Conservation (phyloP, 1,140 invertebrate species). For the Eupeodes corollae region DNA sequence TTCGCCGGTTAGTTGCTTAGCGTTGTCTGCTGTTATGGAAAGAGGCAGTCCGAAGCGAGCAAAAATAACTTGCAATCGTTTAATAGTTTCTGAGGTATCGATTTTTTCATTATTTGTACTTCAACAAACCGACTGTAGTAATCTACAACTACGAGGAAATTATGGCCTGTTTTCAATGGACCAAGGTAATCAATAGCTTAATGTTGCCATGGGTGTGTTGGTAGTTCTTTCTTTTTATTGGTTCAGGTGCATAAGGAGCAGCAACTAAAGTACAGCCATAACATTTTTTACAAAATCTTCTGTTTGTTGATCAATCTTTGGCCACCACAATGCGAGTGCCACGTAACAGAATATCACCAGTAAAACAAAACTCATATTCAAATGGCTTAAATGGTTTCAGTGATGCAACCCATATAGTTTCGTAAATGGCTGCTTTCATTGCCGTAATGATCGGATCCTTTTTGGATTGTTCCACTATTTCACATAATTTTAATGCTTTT, state of each 20-base stretch:
- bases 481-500: too few relatives aligned
- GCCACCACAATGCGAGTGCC: constrained; percentile 11
- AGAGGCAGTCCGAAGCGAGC: constrained; percentile 9
- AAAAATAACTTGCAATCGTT: background rate
- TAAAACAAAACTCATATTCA: too few relatives aligned
- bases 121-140: too few relatives aligned
- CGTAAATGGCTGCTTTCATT: background rate
- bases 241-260: constrained; percentile 14
- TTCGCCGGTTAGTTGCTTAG: too few relatives aligned
- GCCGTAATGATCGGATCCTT: too few relatives aligned
- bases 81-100: constrained; percentile 10
- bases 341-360: too few relatives aligned
- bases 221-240: constrained; percentile 19
- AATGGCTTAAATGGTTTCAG: too few relatives aligned
- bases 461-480: too few relatives aligned
- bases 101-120: constrained; percentile 13
- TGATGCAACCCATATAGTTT: background rate
- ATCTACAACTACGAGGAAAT: constrained; percentile 15
- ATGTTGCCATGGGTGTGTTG: constrained; percentile 15
- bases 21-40: too few relatives aligned
- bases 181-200: constrained; percentile 19
- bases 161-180: constrained; percentile 16
- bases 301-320: constrained; percentile 19
- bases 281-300: constrained; percentile 23
- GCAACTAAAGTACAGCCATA: constrained; percentile 15